These are phyloP conservation scores for Zophobas atratus DNA, from an alignment of 1,140 invertebrate species.

Conservation along the genomic window DNA sequence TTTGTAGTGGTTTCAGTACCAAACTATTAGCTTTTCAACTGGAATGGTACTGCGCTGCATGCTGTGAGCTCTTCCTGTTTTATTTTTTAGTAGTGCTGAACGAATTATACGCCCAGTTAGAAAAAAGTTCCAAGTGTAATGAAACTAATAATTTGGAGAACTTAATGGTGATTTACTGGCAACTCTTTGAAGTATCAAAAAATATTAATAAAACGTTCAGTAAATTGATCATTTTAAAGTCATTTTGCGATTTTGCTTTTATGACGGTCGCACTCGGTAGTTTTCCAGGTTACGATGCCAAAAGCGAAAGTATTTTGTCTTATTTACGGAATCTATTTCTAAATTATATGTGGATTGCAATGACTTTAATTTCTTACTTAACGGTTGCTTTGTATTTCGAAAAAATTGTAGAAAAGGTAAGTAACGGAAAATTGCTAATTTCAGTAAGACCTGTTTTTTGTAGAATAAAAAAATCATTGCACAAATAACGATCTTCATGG, in stretches of 20 bases:
- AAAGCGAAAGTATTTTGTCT: no score
- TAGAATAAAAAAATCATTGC: neutral
- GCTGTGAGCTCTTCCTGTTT: neutral
- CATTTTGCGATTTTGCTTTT: neutral
- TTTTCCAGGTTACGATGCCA: neutral
- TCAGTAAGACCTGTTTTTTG: neutral
- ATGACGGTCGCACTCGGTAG: neutral
- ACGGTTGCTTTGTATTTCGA: neutral
- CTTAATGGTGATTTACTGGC: neutral
- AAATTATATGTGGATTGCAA: neutral
- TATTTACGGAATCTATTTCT: neutral
- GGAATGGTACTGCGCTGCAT: neutral
- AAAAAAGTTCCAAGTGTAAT: neutral
- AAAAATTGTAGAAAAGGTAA: neutral
- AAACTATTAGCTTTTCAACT: neutral
- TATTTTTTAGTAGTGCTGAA: neutral
- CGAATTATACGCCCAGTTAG: neutral
- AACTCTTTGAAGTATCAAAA: neutral
- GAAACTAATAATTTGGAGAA: neutral
- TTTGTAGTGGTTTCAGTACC: neutral
- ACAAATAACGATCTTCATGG: neutral
- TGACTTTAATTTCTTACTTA: neutral
- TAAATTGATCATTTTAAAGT: neutral
- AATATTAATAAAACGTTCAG: neutral
- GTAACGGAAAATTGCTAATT: neutral